These are phyloP conservation scores for Cataglyphis altisquamis DNA, from an alignment of 2,888 invertebrate species.

Conservation along the genomic window DNA sequence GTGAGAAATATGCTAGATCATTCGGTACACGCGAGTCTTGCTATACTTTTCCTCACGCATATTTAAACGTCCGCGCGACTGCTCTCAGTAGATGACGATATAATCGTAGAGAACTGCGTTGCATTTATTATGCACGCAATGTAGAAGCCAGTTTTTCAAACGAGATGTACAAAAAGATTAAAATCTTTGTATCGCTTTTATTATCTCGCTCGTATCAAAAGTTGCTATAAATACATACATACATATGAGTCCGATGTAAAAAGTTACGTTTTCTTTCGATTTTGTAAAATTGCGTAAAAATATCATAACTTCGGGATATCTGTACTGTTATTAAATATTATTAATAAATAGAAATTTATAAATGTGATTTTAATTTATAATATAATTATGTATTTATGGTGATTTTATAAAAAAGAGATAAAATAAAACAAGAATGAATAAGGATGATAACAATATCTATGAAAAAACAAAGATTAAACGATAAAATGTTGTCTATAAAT, in stretches of 20 bases:
- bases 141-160: slow-evolving; percentile 12
- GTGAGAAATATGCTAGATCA: slow-evolving; percentile 55
- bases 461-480: background rate
- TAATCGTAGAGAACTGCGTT: slow-evolving; percentile 53
- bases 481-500: background rate
- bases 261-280: slow-evolving; percentile 5
- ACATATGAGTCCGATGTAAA: slow-evolving; percentile 26
- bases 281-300: background rate
- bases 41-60: slow-evolving; percentile 44
- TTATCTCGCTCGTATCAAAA: slow-evolving; percentile 19
- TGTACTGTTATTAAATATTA: background rate
- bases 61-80: slow-evolving; percentile 34
- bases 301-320: background rate
- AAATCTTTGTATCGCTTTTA: slow-evolving; percentile 44
- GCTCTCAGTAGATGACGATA: slow-evolving; percentile 61
- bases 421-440: background rate
- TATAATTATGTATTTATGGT: background rate
- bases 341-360: background rate
- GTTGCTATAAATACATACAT: background rate
- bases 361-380: background rate
- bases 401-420: background rate
- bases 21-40: slow-evolving; percentile 27
- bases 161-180: slow-evolving; percentile 42
- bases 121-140: slow-evolving; percentile 27
- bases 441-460: background rate